Percentiles rank a stretch among this genome's conserved stretches.
Conservation (phyloP, 1,140 invertebrate species). For the Coelopa frigida region DNA sequence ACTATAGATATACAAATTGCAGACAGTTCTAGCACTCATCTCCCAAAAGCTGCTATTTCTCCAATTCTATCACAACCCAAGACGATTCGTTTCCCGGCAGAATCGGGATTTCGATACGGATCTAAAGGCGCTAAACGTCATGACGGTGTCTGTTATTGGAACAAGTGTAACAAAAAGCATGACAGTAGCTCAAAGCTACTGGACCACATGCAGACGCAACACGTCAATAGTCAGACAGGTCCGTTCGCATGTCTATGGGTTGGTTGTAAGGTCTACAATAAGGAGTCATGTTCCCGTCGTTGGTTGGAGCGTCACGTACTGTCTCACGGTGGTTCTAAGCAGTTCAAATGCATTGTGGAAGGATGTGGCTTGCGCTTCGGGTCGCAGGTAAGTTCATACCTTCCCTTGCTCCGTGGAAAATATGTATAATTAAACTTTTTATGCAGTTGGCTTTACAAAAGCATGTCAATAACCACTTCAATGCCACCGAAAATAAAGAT, state of each 20-base stretch:
- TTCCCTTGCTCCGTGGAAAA: no score
- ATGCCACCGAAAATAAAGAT: constrained; percentile 53
- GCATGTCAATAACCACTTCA: constrained; percentile 92
- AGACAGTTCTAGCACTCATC: constrained; percentile 19
- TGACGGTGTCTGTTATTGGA: constrained; percentile 69
- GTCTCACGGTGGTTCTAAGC: constrained; percentile 87
- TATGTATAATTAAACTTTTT: not conserved
- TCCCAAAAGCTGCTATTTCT: constrained; percentile 47
- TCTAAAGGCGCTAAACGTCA: constrained; percentile 43
- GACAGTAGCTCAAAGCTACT: constrained; percentile 71
- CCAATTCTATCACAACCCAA: constrained; percentile 70
- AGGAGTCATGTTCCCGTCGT: constrained; percentile 78
- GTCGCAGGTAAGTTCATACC: constrained; percentile 71
- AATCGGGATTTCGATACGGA: constrained; percentile 35
- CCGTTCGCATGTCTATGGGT: constrained; percentile 87
- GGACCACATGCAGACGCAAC: constrained; percentile 83
- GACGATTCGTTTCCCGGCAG: constrained; percentile 67
- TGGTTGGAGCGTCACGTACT: constrained; percentile 92
- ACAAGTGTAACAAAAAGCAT: constrained; percentile 70
- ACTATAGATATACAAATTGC: constrained; percentile 30
- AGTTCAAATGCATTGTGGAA: constrained; percentile 91
- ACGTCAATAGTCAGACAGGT: constrained; percentile 77
- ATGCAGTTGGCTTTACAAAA: constrained; percentile 73
- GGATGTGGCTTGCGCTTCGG: constrained; percentile 86
- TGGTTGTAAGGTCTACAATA: constrained; percentile 90